Evolutionary conservation across 2,797 vertebrate genomes (phyloP), one percentile per base, ranked within the genome.

Genomic region (Platyrinchus mystaceus): DNA sequence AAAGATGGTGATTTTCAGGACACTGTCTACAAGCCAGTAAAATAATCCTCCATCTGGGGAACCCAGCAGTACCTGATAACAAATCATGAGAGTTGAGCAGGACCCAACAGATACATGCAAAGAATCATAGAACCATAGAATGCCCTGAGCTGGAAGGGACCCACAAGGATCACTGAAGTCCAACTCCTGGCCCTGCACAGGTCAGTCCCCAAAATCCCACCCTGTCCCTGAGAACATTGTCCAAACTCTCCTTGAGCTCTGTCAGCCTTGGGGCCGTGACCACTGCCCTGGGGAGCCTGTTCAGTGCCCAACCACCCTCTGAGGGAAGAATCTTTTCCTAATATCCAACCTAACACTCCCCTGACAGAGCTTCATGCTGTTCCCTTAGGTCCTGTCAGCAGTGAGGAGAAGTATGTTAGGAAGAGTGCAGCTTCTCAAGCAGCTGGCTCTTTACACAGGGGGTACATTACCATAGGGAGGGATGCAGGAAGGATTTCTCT

Each of bases 221-320:
- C 28, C 27, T 44, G 43, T 0, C 4, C 49, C 49, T 62, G 15
- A 1, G 0, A 36, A 6, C 0, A 0, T 0, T 49, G 27, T 18
- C 70, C 36, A 24, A 69, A 28, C 0, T 0, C 27, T 43, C 43
- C 56, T 49, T 27, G 32, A 82, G 49, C 49, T 69, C 32, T 62
- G 47, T 16, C 44, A 73, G 44, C 37, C 52, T 46, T 2, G 0
- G 37, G 27, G 19, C 32, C 0, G 1, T 20, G 7, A 0, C 16
- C 49, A 76, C 20, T 63, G 60, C 43, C 32, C 63, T 63, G 63
- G 39, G 44, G 10, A 74, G 34, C 62, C 60, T 50, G 59, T 7
- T 10, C 37, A 50, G 34, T 46, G n/a, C 56, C 53, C 17, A 14
- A 32, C 28, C 30, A 60, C 32, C 68, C 41, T 55, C 30, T 55